Conservation (phyloP, 2,888 invertebrate genomes). For the Phragmatobia fuliginosa region DNA sequence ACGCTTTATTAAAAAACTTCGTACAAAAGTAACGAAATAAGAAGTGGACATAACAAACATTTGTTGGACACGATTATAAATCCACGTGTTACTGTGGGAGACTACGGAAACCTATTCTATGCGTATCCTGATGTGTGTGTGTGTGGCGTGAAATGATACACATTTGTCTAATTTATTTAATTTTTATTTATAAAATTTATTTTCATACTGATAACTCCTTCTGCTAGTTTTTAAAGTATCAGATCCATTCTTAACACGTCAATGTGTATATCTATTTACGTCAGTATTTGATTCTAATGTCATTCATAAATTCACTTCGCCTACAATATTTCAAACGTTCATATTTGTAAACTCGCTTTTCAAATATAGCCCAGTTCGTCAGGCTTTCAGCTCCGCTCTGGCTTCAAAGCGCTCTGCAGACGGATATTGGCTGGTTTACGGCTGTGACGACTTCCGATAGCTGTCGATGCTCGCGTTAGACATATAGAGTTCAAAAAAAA, state of each 20-base stretch:
- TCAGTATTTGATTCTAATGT: neutral
- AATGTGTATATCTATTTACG: neutral
- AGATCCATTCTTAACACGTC: neutral
- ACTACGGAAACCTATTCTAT: no score
- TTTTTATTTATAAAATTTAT: neutral
- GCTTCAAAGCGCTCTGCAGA: conserved; percentile 50
- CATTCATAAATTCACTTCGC: conserved; percentile 1
- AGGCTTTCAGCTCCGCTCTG: conserved; percentile 51
- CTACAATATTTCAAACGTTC: conserved; percentile 28
- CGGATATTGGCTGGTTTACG: conserved; percentile 72
- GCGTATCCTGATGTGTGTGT: no score
- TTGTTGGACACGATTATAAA: no score
- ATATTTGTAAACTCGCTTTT: conserved; percentile 20
- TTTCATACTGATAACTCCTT: neutral
- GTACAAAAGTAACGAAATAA: no score
- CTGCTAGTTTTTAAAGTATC: neutral
- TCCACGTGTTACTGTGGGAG: no score
- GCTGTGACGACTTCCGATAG: conserved; percentile 66
- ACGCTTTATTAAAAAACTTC: no score
- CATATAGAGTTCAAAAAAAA: conserved; percentile 16
- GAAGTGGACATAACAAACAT: no score
- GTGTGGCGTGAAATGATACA: no score
- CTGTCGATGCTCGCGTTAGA: conserved; percentile 42
- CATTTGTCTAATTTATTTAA: no score
- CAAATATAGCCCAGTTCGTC: conserved; percentile 38